Base-by-base conservation (phyloP, 1,140 invertebrate genomes). In the Drosophila tsacasi region DNA sequence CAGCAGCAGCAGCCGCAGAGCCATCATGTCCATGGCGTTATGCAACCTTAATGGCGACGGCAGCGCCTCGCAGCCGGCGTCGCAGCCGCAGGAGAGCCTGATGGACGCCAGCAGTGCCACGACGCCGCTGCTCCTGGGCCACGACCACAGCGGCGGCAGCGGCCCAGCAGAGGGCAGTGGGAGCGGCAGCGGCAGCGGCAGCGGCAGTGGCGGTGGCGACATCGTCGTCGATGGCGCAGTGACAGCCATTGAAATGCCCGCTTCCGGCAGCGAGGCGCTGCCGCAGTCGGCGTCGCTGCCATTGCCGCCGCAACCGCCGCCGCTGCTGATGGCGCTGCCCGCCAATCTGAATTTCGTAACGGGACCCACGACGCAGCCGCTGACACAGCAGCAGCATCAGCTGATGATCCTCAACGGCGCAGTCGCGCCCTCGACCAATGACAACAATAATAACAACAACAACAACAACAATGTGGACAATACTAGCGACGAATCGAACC, bases 401-500 rank as follows among this genome's bases (percentile, higher is more conserved):
- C n/a, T 49, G 57, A 71, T 62, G 40, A 68, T 63, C 27, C 35
- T 46, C 23, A 66, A 72, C 44, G 60, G 61, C 55, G 59, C 62
- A 32, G 61, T 76, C n/a, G 93, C 58, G 91, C 93, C 78, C 89
- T 69, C 75, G 93, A 86, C 92, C 94, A 85, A 73, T 69, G 63
- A 64, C 50, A 78, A 60, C 77, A 79, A 72, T 37, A 79, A 57
- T 25, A 73, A 52, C 57, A 95, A 95, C 93, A 94, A 95, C 93
- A 95, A 94, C 78, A 95, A 95, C 92, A 96, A 95, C 93, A 96
- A 95, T 93, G 95, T 95, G 68, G 96, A 96, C 93, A 96, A 95
- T 92, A 95, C 95, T 91, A 96, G 96, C 94, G 96, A 97, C 90
- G 96, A 96, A 94, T 96, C 96, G 91, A 96, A 96, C 93, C 94